Evolutionary conservation across 2,797 vertebrate species (phyloP).

Genomic region (Alca torda): DNA sequence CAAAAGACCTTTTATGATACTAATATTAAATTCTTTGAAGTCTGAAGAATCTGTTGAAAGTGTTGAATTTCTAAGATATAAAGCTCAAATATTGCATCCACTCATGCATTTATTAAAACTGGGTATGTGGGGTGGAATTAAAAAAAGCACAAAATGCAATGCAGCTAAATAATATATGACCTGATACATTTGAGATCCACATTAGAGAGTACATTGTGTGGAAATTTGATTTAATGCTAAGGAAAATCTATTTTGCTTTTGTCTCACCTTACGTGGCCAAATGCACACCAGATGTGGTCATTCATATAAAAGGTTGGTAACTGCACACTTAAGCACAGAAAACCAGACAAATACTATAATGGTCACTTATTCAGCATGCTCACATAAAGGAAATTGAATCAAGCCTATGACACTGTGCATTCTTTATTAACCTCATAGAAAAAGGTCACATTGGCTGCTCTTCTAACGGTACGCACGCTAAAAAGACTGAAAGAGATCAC

Average conservation of each 20-base stretch:
- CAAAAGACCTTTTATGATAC: constrained; percentile 80
- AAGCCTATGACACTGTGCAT: constrained; percentile 69
- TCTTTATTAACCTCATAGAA: constrained; percentile 73
- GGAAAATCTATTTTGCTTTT: constrained; percentile 79
- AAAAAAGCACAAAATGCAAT: constrained; percentile 69
- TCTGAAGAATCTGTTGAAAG: constrained; percentile 78
- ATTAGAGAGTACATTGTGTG: constrained; percentile 71
- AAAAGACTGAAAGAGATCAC: constrained; percentile 44
- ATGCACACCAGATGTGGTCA: constrained; percentile 75
- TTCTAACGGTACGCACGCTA: constrained; percentile 55
- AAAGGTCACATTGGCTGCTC: constrained; percentile 64
- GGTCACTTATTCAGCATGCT: constrained; percentile 68
- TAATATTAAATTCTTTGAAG: constrained; percentile 82
- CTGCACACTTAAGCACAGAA: constrained; percentile 39
- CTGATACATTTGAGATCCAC: constrained; percentile 72
- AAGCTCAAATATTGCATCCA: constrained; percentile 73
- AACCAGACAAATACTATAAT: constrained; percentile 71
- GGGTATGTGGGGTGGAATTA: constrained; percentile 62
- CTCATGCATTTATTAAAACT: constrained; percentile 80
- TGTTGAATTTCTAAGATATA: constrained; percentile 76
- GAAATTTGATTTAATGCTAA: constrained; percentile 78
- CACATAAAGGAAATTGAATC: constrained; percentile 78
- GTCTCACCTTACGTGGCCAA: constrained; percentile 77
- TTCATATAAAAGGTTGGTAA: constrained; percentile 69
- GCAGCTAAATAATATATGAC: constrained; percentile 78